phyloP scores from a whole-genome alignment of 2,888 invertebrate genomes.

The Nasonia oneida region DNA sequence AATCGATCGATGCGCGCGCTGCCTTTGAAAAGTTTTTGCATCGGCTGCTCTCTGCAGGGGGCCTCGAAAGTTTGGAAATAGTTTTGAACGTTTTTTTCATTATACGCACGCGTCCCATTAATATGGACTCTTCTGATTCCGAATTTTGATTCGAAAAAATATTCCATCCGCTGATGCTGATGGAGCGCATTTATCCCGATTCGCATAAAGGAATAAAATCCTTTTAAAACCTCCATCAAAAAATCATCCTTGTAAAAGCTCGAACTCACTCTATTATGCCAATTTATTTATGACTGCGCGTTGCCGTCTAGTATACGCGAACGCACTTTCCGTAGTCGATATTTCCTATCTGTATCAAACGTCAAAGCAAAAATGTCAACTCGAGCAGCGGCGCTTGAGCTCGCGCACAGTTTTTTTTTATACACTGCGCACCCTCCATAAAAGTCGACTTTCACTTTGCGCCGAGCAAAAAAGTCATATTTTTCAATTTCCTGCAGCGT shows the following conservation, averaged over 20 bases:
- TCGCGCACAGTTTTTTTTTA: neutral
- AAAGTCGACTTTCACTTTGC: slow-evolving; percentile 10
- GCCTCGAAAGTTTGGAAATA: neutral
- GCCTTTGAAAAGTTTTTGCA: neutral
- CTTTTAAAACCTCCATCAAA: neutral
- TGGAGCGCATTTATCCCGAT: too few species aligned
- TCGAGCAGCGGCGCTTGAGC: neutral
- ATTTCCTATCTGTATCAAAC: neutral
- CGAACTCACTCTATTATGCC: neutral
- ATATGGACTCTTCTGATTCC: neutral
- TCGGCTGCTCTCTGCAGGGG: too few species aligned
- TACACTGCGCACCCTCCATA: neutral
- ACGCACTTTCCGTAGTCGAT: neutral
- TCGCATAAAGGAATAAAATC: neutral
- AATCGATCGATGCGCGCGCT: neutral
- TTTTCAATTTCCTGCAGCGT: neutral
- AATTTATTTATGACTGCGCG: neutral
- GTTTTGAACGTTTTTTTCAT: neutral
- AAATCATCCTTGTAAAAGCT: neutral
- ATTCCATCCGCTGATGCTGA: neutral
- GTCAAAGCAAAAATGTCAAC: neutral
- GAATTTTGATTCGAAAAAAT: neutral
- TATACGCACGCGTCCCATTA: too few species aligned
- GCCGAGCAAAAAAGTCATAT: neutral
- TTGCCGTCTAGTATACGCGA: neutral